phyloP scores from a whole-genome alignment of 2,113 vertebrate genomes.

The Camelus bactrianus region DNA sequence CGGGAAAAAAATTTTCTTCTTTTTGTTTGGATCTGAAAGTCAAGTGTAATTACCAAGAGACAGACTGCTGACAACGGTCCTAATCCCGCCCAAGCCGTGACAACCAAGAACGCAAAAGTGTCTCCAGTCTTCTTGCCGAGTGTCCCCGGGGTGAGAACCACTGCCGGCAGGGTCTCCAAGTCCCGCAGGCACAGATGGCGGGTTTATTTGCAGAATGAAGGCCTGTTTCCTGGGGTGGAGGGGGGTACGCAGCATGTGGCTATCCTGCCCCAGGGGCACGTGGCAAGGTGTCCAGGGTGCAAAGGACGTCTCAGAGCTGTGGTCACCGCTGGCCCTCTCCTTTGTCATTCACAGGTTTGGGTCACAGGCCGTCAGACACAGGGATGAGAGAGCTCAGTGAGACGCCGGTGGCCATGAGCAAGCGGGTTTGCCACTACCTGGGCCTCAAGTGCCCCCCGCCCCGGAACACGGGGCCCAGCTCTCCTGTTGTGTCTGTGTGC shows the following conservation, averaged over 20 bases:
- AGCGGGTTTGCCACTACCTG: not conserved
- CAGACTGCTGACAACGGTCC: constrained; percentile 77
- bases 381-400: not conserved
- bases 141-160: not conserved
- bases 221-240: too few relatives aligned
- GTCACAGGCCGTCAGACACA: not conserved
- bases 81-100: not conserved
- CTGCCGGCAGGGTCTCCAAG: not conserved
- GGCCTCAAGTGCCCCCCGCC: not conserved
- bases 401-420: not conserved
- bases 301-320: not conserved
- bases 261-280: not conserved
- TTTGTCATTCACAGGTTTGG: not conserved
- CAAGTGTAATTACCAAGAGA: constrained; percentile 85
- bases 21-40: constrained; percentile 87
- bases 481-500: not conserved
- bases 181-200: not conserved
- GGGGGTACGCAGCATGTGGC: accelerated
- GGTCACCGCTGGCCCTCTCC: not conserved
- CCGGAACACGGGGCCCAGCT: not conserved
- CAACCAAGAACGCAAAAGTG: not conserved
- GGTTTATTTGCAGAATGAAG: not conserved
- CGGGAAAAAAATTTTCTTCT: constrained; percentile 84
- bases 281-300: not conserved
- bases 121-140: not conserved